These are phyloP conservation scores for Sepioteuthis lessoniana DNA, from an alignment of 2,888 invertebrate genomes.

Conservation along the genomic window DNA sequence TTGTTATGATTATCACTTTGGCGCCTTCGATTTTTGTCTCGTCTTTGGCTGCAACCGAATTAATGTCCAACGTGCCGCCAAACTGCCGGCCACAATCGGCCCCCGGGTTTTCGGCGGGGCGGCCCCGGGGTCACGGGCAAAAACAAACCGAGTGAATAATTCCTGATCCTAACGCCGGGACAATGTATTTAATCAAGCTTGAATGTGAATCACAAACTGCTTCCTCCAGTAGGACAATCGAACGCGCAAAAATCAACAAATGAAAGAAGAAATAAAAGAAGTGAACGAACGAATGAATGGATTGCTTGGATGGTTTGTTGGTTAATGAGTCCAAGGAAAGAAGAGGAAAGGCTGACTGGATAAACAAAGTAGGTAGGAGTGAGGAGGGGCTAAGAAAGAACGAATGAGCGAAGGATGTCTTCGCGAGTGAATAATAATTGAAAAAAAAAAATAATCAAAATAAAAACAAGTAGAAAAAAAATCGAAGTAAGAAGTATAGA, in stretches of 20 bases:
- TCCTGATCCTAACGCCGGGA: conserved; percentile 2
- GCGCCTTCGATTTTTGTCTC: conserved; percentile 21
- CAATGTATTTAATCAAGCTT: conserved; percentile 14
- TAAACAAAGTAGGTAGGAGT: too few species aligned
- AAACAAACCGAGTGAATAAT: neutral
- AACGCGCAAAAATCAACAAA: conserved; percentile 12
- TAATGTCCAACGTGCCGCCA: conserved; percentile 21
- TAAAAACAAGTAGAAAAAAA: too few species aligned
- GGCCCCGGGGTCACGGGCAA: conserved; percentile 1
- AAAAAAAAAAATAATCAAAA: too few species aligned
- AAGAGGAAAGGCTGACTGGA: too few species aligned
- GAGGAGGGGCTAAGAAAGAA: too few species aligned
- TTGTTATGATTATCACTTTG: neutral
- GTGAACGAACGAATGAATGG: neutral
- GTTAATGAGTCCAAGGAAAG: too few species aligned
- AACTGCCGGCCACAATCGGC: neutral
- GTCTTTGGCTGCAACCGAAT: neutral
- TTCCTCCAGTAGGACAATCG: conserved; percentile 7
- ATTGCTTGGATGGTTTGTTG: neutral
- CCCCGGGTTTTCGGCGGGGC: neutral
- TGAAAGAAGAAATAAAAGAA: neutral
- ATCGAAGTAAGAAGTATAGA: too few species aligned
- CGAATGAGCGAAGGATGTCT: too few species aligned
- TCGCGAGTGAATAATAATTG: too few species aligned
- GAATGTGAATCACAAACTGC: conserved; percentile 17